phyloP scores from a whole-genome alignment of 2,888 invertebrate species.

The Acronicta alni region DNA sequence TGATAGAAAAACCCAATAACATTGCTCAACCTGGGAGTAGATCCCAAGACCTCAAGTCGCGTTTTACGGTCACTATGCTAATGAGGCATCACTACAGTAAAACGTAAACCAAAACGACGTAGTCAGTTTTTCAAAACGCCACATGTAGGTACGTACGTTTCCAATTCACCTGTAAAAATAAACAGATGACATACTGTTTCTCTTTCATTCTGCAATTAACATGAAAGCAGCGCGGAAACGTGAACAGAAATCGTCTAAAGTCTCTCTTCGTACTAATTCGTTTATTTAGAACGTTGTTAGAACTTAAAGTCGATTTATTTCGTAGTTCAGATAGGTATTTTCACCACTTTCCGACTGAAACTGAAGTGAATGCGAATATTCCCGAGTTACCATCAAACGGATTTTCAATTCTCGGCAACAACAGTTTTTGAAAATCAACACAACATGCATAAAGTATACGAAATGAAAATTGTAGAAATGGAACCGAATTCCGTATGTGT shows the following conservation, averaged over 20 bases:
- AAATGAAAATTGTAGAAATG: conserved; percentile 20
- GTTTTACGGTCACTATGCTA: no score
- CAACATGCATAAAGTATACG: conserved; percentile 1
- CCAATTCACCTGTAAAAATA: background rate
- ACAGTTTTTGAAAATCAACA: conserved; percentile 20
- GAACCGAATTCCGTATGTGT: conserved; percentile 12
- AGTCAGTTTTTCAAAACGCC: background rate
- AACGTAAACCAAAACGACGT: background rate
- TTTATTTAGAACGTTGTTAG: conserved; percentile 41
- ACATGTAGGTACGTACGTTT: conserved; percentile 9
- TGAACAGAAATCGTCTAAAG: conserved; percentile 26
- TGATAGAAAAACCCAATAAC: no score
- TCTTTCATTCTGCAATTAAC: conserved; percentile 33
- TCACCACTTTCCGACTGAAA: conserved; percentile 7
- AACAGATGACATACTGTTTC: conserved; percentile 13
- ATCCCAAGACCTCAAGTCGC: no score
- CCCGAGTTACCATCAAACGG: conserved; percentile 7
- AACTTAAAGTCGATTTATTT: conserved; percentile 38
- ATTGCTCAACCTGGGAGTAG: no score
- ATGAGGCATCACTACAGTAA: background rate
- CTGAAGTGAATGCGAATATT: conserved; percentile 31
- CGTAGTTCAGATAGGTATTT: conserved; percentile 18
- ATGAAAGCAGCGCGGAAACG: conserved; percentile 15
- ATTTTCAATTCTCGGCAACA: conserved; percentile 16
- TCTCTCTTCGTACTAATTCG: conserved; percentile 27